Conservation (phyloP, 64 coral and sea anemone genomes). For the Actinia tenebrosa region DNA sequence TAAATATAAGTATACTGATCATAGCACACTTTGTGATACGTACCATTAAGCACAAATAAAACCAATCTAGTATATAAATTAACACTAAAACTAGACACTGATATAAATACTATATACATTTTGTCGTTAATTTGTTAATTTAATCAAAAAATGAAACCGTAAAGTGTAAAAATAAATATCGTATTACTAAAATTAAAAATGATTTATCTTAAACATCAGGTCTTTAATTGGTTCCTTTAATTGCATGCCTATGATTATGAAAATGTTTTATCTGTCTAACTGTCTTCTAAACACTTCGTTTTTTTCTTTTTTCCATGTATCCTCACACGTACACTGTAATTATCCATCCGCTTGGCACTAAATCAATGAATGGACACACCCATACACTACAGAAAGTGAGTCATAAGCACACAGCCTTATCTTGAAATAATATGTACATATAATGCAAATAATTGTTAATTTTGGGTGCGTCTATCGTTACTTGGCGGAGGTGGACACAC, state of each 20-base stretch:
- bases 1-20: no score
- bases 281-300: not conserved
- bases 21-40: no score
- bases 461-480: not conserved
- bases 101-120: no score
- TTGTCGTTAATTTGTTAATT: no score
- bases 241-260: not conserved
- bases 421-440: no score
- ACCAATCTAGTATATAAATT: no score
- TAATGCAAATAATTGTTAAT: no score
- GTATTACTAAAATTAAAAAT: no score
- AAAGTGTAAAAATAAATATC: no score
- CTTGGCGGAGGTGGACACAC: not conserved
- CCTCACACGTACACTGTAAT: not conserved
- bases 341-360: not conserved
- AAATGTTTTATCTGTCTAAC: not conserved
- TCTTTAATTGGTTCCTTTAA: not conserved
- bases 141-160: no score
- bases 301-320: not conserved
- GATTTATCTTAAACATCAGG: not conserved
- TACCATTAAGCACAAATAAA: no score
- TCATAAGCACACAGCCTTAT: not conserved
- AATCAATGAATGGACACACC: not conserved
- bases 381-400: constrained; percentile 2
- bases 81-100: no score